These are phyloP conservation scores for Conopomorpha cramerella DNA, from an alignment of 1,140 invertebrate genomes.

Conservation along the genomic window DNA sequence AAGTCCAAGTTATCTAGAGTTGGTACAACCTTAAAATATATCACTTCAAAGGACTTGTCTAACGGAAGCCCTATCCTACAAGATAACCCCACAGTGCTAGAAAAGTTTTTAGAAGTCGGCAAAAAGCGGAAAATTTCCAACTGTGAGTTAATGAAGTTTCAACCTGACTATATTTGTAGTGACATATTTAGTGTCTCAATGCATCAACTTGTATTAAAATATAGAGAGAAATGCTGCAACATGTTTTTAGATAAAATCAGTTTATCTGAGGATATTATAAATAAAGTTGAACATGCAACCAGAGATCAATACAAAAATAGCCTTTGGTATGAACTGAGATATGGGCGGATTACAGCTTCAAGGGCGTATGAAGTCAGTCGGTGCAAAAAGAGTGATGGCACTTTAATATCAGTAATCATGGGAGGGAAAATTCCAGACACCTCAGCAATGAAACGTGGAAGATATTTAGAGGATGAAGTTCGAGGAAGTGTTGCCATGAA, in stretches of 20 bases:
- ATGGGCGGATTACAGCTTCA: slow-evolving; percentile 2
- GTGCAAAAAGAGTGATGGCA: slow-evolving; percentile 20
- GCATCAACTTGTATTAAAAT: neutral
- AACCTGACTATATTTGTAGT: neutral
- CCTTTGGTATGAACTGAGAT: slow-evolving; percentile 4
- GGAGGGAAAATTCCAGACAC: slow-evolving; percentile 21
- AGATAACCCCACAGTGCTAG: slow-evolving; percentile 1
- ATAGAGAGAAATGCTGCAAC: neutral
- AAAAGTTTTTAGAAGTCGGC: slow-evolving; percentile 2
- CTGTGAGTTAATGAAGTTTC: neutral
- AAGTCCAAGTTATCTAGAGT: slow-evolving; percentile 16
- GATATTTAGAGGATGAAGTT: slow-evolving; percentile 18
- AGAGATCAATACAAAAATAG: neutral
- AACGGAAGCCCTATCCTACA: neutral
- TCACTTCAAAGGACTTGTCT: slow-evolving; percentile 12
- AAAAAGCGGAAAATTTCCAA: slow-evolving; percentile 4
- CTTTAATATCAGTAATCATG: slow-evolving; percentile 15
- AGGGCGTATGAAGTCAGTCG: slow-evolving; percentile 16
- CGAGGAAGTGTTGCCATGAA: slow-evolving; percentile 7
- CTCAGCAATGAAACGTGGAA: slow-evolving; percentile 19
- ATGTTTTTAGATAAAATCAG: slow-evolving; percentile 1
- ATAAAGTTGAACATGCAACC: slow-evolving; percentile 1
- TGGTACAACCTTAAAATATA: slow-evolving; percentile 14
- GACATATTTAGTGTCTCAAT: slow-evolving; percentile 1
- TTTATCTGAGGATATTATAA: neutral